Evolutionary conservation across 2,113 vertebrate genomes (phyloP), one percentile per base, ranked within the genome.

Genomic region (Prietella phreatophila): DNA sequence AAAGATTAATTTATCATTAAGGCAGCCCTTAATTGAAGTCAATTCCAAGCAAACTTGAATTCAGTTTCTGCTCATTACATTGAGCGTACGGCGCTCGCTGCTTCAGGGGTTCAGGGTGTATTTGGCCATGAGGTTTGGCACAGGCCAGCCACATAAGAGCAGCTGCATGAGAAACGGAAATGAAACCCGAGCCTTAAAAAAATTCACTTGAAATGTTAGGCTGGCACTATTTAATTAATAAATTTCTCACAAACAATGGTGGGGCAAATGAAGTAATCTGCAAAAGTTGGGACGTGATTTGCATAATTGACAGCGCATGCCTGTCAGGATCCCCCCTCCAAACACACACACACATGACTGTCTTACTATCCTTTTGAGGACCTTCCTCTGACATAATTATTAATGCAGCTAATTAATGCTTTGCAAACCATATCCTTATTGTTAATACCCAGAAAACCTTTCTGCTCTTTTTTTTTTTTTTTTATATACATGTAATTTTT

Each of bases 1-100:
- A 96, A 95, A 96, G 97, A 99, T 99, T 98, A 98, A 99, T 98
- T 98, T 97, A 97, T 98, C 96, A 98, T 98, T 98, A 99, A 96
- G 97, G 97, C 97, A 96, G 95, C 92, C 96, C 96, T 96, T 98
- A 98, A 99, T 98, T 99, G 97, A 98, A 99, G 97, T 98, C 96
- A 98, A 96, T 98, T 99, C 96, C 94, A 96, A 97, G 97, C 96
- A 97, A 98, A 98, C 97, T 97, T 97, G 95, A 97, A 98, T 98
- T 99, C 97, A 97, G 97, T 98, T 98, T 97, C 95, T 95, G 96
- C 96, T 97, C 96, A 97, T 98, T 97, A 97, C 96, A 97, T 95
- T 96, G 96, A 97, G 96, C 95, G 95, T 94, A 96, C 94, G 94
- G 50, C 27, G 22, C 61, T 53, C 30, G 30, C 47, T 20, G n/a